Base-by-base conservation (phyloP, 2,113 vertebrate species). In the Geothlypis trichas region DNA sequence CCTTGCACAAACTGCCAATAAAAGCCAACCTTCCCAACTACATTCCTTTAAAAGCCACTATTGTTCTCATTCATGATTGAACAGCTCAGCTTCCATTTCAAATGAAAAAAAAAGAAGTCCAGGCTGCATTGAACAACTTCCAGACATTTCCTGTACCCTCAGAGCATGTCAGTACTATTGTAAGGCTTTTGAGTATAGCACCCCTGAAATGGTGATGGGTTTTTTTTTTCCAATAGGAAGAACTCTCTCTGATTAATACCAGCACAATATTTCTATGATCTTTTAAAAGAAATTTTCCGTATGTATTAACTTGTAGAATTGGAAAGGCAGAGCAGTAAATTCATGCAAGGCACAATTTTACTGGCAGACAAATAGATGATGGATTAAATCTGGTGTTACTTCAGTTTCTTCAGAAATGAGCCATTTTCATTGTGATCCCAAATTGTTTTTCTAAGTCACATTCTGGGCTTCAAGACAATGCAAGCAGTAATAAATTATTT, bases 51-150 rank as follows among this genome's bases (percentile, higher is more conserved):
- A 97, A 97, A 95, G 90, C 93, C 97, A 61, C 94, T 89, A 96
- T 97, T 97, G 93, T 97, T 97, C 96, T 92, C 82, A 96, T 95
- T 97, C 87, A 96, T 95, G 81, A 93, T 58, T 80, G 89, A 95
- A 90, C 61, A 80, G 90, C 59, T 95, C 87, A 92, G 77, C 37
- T 89, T 96, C 88, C 67, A 5, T 84, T 85, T 93, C 65, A 80
- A 93, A 95, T 46, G 35, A 80, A 76, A 90, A 89, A 84, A 57
- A 33, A 33, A 58, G 93, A 54, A 95, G 72, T 54, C n/a, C 81
- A 88, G 82, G 73, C 87, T 81, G 61, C 33, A 31, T 7, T 77
- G 91, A 92, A 97, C 89, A 94, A 80, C 31, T 97, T 96, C 93
- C 94, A 97, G 93, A 96, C 77, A 5, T 78, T 92, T 89, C 83